Evolutionary conservation across 2,888 invertebrate species (phyloP).

Genomic region (Graphium colonna): DNA sequence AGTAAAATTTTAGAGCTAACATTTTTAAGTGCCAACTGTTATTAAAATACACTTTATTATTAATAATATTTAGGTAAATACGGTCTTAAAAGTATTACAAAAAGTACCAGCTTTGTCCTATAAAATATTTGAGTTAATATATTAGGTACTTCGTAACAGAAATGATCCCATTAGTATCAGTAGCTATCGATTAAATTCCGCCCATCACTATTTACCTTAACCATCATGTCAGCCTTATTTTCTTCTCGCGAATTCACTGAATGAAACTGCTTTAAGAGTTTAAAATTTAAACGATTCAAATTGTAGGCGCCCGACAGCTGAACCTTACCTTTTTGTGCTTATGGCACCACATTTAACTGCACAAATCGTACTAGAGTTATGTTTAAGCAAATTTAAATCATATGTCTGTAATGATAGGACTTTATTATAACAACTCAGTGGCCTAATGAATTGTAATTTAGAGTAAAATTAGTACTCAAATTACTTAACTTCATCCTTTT

Average conservation of each 20-base stretch:
- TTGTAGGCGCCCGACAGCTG: slow-evolving; percentile 66
- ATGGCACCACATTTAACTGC: slow-evolving; percentile 29
- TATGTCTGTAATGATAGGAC: slow-evolving; percentile 14
- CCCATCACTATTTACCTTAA: slow-evolving; percentile 46
- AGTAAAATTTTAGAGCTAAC: too few relatives aligned
- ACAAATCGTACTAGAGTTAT: not conserved
- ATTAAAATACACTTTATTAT: too few relatives aligned
- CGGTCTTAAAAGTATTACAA: too few relatives aligned
- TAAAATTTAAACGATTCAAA: slow-evolving; percentile 65
- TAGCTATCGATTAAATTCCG: slow-evolving; percentile 10
- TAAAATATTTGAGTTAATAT: too few relatives aligned
- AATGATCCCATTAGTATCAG: too few relatives aligned
- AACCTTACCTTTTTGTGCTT: slow-evolving; percentile 47
- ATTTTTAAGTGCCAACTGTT: too few relatives aligned
- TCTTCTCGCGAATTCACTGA: slow-evolving; percentile 65
- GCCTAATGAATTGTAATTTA: slow-evolving; percentile 27
- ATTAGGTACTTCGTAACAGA: too few relatives aligned
- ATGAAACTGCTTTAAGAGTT: slow-evolving; percentile 56
- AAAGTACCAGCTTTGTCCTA: too few relatives aligned
- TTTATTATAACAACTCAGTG: not conserved
- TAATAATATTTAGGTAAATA: too few relatives aligned
- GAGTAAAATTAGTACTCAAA: too few relatives aligned
- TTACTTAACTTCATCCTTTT: slow-evolving; percentile 63
- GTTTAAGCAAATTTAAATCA: slow-evolving; percentile 15
- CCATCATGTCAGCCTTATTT: slow-evolving; percentile 65